Base-by-base conservation (phyloP, 1,140 invertebrate species). In the Myzus persicae region DNA sequence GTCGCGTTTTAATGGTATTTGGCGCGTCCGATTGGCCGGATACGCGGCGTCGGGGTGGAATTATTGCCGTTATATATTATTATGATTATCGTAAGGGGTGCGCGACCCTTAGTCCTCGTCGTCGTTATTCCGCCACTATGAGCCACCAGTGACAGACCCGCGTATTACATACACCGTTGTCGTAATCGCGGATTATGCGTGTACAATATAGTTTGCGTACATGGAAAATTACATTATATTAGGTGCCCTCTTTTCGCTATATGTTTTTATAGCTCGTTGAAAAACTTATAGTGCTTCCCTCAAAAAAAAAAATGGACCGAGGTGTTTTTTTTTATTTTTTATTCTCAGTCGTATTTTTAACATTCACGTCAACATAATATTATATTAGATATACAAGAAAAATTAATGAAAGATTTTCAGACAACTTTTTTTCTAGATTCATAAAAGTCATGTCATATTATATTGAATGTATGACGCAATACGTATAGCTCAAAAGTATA, bases 61-160 rank as follows among this genome's bases (percentile, higher is more conserved):
- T 93, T 93, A 93, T 93, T 85, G 91, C 91, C 91, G 91, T 93
- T 93, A 93, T 93, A 93, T 93, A 93, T 93, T 91, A 91, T 91
- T 85, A 84, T 85, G 91, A 93, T 93, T 54, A 46, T 81, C 36
- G 46, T 85, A 54, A 93, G 81, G 91, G 91, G 81, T 85, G 91
- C n/a, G 81, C 42, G 36, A 93, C 91, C 91, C 91, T 82, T 85
- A 46, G 42, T 51, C 42, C n/a, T 48, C n/a, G 81, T n/a, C 91
- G 76, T 76, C 76, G 76, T 90, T 90, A 90, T 90, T 90, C 91
- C 46, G 38, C 46, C 46, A 54, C 91, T 93, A 59, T 54, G 54
- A 82, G 91, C 91, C 91, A 93, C 91, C 81, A 85, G 91, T 85
- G 81, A 93, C 91, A 54, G 91, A 42, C 76, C 44, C 91, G 46